Conservation (phyloP, 1,140 invertebrate species). For the Elysia chlorotica region DNA sequence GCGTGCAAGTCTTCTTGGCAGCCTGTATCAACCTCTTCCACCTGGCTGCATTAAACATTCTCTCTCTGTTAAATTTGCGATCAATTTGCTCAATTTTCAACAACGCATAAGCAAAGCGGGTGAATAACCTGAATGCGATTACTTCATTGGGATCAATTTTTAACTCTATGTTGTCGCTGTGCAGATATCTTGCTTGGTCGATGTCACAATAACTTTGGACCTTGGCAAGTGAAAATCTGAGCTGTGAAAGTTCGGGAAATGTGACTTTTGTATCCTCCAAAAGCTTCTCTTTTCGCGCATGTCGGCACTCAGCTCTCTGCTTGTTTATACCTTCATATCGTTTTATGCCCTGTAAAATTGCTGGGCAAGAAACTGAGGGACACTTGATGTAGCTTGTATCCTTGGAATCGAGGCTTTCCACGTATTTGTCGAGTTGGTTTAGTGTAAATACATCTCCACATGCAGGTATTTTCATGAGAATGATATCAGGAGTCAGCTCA, state of each 20-base stretch:
- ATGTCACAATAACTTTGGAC: constrained; percentile 2
- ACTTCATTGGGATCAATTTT: constrained; percentile 15
- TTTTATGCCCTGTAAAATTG: background rate
- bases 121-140: background rate
- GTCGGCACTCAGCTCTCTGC: background rate
- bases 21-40: constrained; percentile 7
- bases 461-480: constrained; percentile 20
- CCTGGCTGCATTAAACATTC: background rate
- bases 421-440: constrained; percentile 9
- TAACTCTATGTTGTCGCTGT: too few relatives aligned
- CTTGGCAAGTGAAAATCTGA: background rate
- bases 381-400: constrained; percentile 11
- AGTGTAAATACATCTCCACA: constrained; percentile 14
- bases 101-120: background rate
- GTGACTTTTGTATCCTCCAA: background rate
- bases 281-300: background rate
- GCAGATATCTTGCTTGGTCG: too few relatives aligned
- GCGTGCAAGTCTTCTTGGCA: background rate
- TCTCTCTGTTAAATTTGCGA: background rate
- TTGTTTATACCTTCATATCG: constrained; percentile 12
- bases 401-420: constrained; percentile 4
- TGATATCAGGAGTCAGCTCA: background rate
- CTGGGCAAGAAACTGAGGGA: constrained; percentile 8
- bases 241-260: background rate
- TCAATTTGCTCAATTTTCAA: constrained; percentile 6